These are phyloP conservation scores for Macropus fuliginosus DNA, from an alignment of 2,797 vertebrate genomes.

Conservation along the genomic window DNA sequence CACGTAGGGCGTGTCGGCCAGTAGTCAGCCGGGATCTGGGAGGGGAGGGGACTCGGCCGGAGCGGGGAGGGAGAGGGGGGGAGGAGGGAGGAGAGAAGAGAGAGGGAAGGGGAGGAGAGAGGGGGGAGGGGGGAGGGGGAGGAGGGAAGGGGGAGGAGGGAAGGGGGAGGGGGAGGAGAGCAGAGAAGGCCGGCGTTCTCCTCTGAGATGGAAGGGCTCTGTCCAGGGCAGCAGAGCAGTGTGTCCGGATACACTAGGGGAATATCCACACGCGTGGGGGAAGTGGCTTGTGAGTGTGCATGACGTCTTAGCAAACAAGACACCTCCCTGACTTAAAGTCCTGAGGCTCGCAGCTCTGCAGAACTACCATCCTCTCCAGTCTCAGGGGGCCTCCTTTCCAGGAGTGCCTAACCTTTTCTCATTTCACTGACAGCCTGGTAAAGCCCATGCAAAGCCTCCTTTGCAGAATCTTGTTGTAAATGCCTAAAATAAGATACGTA, in stretches of 20 bases:
- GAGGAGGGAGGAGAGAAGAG: neutral
- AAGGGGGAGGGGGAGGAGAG: too few relatives aligned
- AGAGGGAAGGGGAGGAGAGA: too few relatives aligned
- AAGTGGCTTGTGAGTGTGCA: neutral
- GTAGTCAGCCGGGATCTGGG: neutral
- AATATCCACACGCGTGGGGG: too few relatives aligned
- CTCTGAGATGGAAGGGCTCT: too few relatives aligned
- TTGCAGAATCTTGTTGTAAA: neutral
- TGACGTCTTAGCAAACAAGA: neutral
- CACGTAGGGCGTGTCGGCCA: slow-evolving; percentile 63
- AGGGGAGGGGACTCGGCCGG: neutral
- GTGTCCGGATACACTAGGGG: too few relatives aligned
- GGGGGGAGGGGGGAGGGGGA: neutral
- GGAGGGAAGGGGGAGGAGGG: neutral
- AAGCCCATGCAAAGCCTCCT: neutral
- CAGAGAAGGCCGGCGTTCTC: too few relatives aligned
- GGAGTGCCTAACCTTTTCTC: neutral
- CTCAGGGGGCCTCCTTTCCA: neutral
- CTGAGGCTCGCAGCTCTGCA: too few relatives aligned
- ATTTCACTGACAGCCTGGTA: neutral
- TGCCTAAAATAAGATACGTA: neutral
- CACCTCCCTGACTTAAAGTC: neutral
- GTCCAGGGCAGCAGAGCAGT: too few relatives aligned
- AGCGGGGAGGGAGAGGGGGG: neutral
- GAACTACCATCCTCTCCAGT: neutral